These are phyloP conservation scores for Scaptomyza hsui DNA, from an alignment of 1,140 invertebrate species.

Conservation along the genomic window DNA sequence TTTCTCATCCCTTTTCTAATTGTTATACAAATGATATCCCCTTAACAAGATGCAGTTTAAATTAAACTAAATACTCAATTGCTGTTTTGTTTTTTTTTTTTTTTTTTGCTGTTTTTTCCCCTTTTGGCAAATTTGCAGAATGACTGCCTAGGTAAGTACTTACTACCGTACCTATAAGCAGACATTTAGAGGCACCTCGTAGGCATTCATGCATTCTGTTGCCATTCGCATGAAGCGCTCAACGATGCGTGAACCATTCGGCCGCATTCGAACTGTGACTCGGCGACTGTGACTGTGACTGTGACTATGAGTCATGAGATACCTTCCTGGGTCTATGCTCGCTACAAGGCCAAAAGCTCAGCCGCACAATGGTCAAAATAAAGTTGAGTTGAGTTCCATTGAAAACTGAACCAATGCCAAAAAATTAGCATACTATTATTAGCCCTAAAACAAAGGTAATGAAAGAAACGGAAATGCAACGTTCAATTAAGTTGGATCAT, in stretches of 20 bases:
- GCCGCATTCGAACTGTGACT: conserved; percentile 45
- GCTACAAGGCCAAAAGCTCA: conserved; percentile 20
- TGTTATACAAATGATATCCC: too few relatives aligned
- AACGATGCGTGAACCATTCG: conserved; percentile 54
- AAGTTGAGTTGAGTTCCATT: neutral
- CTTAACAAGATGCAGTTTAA: conserved; percentile 1
- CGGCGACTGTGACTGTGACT: conserved; percentile 8
- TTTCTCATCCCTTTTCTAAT: too few relatives aligned
- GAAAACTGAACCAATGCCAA: conserved; percentile 5
- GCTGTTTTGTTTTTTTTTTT: too few relatives aligned
- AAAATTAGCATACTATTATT: neutral
- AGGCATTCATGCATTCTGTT: conserved; percentile 50
- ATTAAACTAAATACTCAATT: too few relatives aligned
- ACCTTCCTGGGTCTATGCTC: conserved; percentile 22
- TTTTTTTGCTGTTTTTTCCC: too few relatives aligned
- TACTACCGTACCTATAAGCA: conserved; percentile 3
- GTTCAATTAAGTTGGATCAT: neutral
- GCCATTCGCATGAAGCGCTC: conserved; percentile 60
- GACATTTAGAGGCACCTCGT: conserved; percentile 1
- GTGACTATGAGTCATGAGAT: conserved; percentile 11
- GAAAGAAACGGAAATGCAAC: neutral
- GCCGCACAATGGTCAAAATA: conserved; percentile 23
- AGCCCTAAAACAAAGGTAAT: too few relatives aligned
- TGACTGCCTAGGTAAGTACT: neutral
- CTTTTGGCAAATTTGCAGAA: too few relatives aligned